phyloP scores from a whole-genome alignment of 2,797 vertebrate species.

The Characodon lateralis region DNA sequence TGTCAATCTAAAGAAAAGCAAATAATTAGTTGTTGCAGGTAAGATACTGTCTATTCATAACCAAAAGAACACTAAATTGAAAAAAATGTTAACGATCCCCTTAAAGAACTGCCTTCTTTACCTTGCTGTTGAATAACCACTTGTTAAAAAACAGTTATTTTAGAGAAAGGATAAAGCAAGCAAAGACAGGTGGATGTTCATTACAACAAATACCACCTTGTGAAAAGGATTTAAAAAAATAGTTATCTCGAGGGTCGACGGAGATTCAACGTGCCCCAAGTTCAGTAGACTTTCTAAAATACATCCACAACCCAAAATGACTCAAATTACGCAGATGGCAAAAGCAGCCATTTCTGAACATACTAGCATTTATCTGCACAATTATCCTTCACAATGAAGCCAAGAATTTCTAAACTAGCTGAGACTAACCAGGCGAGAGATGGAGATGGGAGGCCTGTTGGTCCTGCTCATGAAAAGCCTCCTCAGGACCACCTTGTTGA shows the following conservation, averaged over 20 bases:
- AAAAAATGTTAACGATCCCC: background rate
- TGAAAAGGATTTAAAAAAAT: background rate
- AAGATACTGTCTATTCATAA: background rate
- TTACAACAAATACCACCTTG: background rate
- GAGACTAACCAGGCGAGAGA: conserved; percentile 88
- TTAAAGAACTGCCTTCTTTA: background rate
- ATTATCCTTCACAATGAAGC: background rate
- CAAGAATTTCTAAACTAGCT: background rate
- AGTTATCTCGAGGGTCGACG: background rate
- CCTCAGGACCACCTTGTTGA: conserved; percentile 91
- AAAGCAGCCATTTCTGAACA: background rate
- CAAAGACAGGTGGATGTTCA: background rate
- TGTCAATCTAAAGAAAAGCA: background rate
- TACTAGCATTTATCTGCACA: background rate
- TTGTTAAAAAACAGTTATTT: background rate
- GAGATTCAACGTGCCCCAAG: background rate
- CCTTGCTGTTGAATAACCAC: background rate
- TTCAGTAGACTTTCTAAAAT: background rate
- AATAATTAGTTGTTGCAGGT: background rate
- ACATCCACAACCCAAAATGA: background rate
- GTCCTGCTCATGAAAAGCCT: conserved; percentile 94
- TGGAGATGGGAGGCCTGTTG: conserved; percentile 88
- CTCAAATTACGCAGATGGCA: too few species aligned
- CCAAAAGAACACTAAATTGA: background rate
- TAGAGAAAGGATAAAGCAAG: background rate